Conservation (phyloP, 2,113 vertebrate genomes). For the Campylomormyrus tamandua region DNA sequence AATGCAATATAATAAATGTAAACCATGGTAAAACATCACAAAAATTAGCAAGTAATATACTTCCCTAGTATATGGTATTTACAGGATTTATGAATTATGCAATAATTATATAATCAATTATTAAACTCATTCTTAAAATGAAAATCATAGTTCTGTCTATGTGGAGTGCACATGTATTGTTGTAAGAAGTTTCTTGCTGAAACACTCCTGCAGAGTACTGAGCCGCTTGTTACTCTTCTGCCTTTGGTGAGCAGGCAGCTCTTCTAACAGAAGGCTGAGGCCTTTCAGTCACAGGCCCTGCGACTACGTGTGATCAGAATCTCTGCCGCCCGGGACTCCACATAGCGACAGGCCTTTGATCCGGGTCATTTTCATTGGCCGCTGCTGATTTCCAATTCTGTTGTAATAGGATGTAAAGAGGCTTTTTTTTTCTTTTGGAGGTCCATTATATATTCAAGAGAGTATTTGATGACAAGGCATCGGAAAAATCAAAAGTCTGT, state of each 20-base stretch:
- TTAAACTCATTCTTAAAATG: background rate
- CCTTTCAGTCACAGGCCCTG: background rate
- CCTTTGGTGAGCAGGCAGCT: background rate
- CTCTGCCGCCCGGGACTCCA: background rate
- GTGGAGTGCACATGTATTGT: background rate
- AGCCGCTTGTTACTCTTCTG: background rate
- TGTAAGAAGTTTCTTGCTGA: background rate
- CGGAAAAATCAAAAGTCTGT: background rate
- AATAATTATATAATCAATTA: background rate
- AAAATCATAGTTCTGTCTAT: background rate
- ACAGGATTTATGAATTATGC: background rate
- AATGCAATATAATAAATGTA: background rate
- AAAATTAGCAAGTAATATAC: background rate
- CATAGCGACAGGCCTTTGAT: background rate
- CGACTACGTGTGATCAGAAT: too few relatives aligned
- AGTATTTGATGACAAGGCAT: background rate
- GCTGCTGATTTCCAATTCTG: background rate
- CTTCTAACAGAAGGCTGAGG: background rate
- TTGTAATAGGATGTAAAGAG: background rate
- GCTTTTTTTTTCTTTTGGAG: background rate
- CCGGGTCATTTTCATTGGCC: background rate
- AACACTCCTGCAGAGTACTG: background rate
- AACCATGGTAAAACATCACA: background rate
- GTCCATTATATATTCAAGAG: background rate
- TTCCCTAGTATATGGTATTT: background rate